Base-by-base conservation (phyloP, 2,797 vertebrate genomes). In the Hafferia zeledoni region DNA sequence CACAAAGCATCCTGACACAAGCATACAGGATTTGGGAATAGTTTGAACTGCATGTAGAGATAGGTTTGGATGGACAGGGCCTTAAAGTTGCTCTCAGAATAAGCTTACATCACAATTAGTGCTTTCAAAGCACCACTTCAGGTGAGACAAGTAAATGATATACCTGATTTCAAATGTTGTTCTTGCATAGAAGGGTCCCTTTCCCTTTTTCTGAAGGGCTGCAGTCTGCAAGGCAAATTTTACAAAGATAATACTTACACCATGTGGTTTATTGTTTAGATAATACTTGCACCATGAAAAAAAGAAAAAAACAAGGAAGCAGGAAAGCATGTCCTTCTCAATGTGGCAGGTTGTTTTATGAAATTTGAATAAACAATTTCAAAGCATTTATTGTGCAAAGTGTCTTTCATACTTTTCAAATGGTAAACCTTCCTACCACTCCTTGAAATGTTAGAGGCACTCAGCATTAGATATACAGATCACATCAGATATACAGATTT, bases 291-390 rank as follows among this genome's bases (percentile, higher is more conserved):
- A 39, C 39, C 39, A 13, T 3, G 25, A 52, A 68, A 85, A 41
- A 39, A 39, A 15, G 13, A 75, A 60, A 84, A 90, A 68, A 64
- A 30, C 39, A 46, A 70, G 55, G n/a, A 91, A 75, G 78, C 7
- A n/a, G 52, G 43, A 83, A 83, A 77, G 11, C 4, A 8, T 10
- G 9, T 23, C 33, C 2, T 81, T 65, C 5, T 57, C 2, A 1
- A 30, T 24, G 31, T 24, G 79, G 46, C 15, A 69, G 86, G 74
- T 46, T 77, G 49, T 11, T 83, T 91, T 39, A 65, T 79, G 83
- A 95, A 96, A 83, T 57, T 4, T 22, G 91, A 93, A 89, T 76
- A 89, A 63, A 76, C 2, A 47, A 47, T 61, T 97, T 84, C 53
- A 93, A 83, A 85, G 59, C 5, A 41, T 71, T 81, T 57, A 70